phyloP scores from a whole-genome alignment of 2,797 vertebrate species.

The Oreochromis grahami region DNA sequence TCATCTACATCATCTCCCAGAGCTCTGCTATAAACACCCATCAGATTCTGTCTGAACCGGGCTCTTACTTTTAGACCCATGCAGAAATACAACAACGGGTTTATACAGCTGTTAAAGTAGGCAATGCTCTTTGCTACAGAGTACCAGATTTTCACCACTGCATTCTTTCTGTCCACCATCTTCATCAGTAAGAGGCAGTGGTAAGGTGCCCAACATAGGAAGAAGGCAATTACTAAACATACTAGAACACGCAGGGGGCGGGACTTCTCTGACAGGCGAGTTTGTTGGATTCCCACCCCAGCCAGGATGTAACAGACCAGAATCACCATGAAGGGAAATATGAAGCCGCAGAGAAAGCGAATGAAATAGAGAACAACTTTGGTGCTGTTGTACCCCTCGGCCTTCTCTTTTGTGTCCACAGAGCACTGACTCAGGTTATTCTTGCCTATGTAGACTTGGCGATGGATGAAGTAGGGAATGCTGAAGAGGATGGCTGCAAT shows the following conservation, averaged over 20 bases:
- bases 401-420: no score
- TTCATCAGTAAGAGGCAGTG: conserved; percentile 75
- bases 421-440: no score
- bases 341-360: no score
- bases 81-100: conserved; percentile 78
- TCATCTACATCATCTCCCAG: conserved; percentile 52
- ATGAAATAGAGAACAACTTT: no score
- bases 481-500: no score
- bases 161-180: conserved; percentile 66
- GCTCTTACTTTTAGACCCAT: conserved; percentile 64
- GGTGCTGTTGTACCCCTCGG: no score
- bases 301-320: neutral
- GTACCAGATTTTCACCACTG: conserved; percentile 58
- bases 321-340: no score
- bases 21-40: conserved; percentile 51
- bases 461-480: no score
- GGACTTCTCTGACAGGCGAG: conserved; percentile 60
- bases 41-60: conserved; percentile 54
- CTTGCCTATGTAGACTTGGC: no score
- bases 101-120: conserved; percentile 79
- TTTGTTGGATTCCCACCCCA: conserved; percentile 61
- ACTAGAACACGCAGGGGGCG: conserved; percentile 69
- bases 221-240: conserved; percentile 69
- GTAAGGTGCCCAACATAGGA: conserved; percentile 80
- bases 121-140: conserved; percentile 60